Base-by-base conservation (phyloP, 2,113 vertebrate genomes). In the Smithornis capensis region DNA sequence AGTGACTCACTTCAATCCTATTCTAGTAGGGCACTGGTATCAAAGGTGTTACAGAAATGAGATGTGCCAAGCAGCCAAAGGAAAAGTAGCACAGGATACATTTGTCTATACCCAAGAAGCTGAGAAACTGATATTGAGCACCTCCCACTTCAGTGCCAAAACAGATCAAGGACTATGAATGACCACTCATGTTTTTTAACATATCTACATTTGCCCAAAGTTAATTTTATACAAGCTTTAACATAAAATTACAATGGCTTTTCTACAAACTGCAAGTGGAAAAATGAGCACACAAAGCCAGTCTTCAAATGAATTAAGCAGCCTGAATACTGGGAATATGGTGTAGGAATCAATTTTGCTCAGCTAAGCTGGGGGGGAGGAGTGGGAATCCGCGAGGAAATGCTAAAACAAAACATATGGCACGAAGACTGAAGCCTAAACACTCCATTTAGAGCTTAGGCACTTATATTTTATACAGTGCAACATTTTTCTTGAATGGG, bases 371-470 rank as follows among this genome's bases (percentile, higher is more conserved):
- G 12, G 60, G 70, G 52, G 56, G 64, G 64, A 94, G 38, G 91
- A 96, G 92, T 70, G 80, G 80, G 87, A 93, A 96, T 64, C 83
- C 6, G 25, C 0, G 4, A 93, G 86, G 88, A 97, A 96, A 96
- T 24, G 83, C 80, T 93, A 93, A 95, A 96, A 63, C 90, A 96
- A 96, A 95, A 89, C 94, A 94, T 89, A 96, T 78, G 93, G 90
- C 87, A 86, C 1, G 3, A 78, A 93, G 76, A 76, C 59, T 78
- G 56, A 93, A 93, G 90, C 52, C 83, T 64, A 90, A 93, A 87
- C 40, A 63, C 79, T 78, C 52, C 19, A 31, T 62, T 94, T 86
- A 75, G 92, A 45, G 62, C 83, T 63, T 44, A 53, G 44, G 88
- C 80, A 83, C 76, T 38, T 91, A 18, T n/a, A 88, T 86, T 83